phyloP scores from a whole-genome alignment of 1,140 invertebrate species.

The Drosophila carrolli region DNA sequence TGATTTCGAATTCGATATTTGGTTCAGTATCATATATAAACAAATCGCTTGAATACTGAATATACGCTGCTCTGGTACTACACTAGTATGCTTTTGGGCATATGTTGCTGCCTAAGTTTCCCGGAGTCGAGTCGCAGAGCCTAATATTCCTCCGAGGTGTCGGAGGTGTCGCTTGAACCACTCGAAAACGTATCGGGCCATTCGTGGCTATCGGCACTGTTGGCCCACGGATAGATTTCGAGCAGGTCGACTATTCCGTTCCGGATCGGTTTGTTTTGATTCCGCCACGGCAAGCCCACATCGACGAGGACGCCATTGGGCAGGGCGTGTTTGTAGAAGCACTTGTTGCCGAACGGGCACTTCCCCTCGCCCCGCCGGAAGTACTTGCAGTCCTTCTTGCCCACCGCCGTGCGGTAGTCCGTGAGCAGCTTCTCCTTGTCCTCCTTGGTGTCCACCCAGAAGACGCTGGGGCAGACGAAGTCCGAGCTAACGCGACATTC shows the following conservation, averaged over 20 bases:
- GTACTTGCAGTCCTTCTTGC: constrained; percentile 95
- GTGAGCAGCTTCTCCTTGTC: constrained; percentile 94
- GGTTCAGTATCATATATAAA: too few species aligned
- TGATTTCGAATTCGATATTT: too few species aligned
- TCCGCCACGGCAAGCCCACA: constrained; percentile 88
- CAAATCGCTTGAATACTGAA: too few species aligned
- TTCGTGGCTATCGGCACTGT: too few species aligned
- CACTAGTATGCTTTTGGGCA: too few species aligned
- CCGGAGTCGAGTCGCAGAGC: too few species aligned
- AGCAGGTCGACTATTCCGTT: constrained; percentile 13
- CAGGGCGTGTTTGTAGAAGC: constrained; percentile 94
- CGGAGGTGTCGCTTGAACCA: too few species aligned
- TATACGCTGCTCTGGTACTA: too few species aligned
- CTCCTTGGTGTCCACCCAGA: constrained; percentile 94
- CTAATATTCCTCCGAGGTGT: too few species aligned
- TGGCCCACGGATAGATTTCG: too few species aligned
- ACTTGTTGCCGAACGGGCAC: constrained; percentile 96
- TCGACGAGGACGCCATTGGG: constrained; percentile 91
- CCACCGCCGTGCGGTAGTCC: constrained; percentile 91
- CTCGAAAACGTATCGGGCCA: too few species aligned
- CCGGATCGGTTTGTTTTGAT: constrained; percentile 86
- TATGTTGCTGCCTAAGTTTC: too few species aligned
- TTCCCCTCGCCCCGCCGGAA: constrained; percentile 91
- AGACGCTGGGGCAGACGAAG: constrained; percentile 94
- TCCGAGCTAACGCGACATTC: constrained; percentile 93